Conservation (phyloP, 2,888 invertebrate species). For the Orchesellides sinensis region DNA sequence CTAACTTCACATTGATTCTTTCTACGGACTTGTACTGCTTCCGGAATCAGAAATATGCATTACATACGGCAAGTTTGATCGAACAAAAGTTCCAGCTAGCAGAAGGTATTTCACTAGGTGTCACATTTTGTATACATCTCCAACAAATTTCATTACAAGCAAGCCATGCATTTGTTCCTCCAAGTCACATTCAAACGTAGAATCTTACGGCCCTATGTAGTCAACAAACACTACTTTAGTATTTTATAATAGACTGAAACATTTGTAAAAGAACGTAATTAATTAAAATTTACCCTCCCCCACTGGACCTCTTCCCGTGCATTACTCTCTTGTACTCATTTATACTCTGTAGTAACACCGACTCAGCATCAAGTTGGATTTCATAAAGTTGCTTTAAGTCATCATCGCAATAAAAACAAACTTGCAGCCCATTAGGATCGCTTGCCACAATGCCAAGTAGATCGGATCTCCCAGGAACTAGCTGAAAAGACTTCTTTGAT, state of each 20-base stretch:
- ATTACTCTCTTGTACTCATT: not conserved
- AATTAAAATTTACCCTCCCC: not conserved
- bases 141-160: no score
- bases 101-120: no score
- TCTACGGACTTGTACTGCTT: not conserved
- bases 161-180: no score
- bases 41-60: no score
- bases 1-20: no score
- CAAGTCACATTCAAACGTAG: no score
- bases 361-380: constrained; percentile 4
- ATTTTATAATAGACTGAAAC: no score
- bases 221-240: no score
- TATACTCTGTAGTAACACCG: not conserved
- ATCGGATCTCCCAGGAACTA: constrained; percentile 7
- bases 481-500: constrained; percentile 11
- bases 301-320: not conserved
- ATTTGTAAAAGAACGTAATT: not conserved
- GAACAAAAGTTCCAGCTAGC: no score
- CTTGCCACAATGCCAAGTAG: constrained; percentile 13
- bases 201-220: no score
- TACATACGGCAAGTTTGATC: constrained; percentile 5
- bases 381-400: not conserved
- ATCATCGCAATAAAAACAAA: constrained; percentile 23
- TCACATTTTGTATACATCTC: no score
- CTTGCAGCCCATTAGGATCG: constrained; percentile 27